phyloP scores from a whole-genome alignment of 1,140 invertebrate genomes.

The Drosophila baimaii region DNA sequence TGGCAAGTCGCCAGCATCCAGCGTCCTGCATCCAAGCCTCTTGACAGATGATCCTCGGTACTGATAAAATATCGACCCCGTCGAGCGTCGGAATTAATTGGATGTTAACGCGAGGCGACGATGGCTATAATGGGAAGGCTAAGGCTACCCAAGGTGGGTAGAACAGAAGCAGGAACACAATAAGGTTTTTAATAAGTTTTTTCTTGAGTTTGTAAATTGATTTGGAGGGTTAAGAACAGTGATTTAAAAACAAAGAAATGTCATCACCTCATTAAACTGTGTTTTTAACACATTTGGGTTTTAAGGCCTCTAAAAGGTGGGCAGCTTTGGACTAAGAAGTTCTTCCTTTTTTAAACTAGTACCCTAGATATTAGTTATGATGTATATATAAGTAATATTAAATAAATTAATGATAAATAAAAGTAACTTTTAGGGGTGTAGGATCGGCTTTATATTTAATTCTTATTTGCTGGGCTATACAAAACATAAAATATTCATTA shows the following conservation, averaged over 20 bases:
- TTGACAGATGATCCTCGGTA: constrained; percentile 36
- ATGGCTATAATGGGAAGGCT: constrained; percentile 22
- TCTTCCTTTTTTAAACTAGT: too few species aligned
- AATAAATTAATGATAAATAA: too few species aligned
- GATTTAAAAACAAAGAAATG: neutral
- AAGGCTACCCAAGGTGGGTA: constrained; percentile 22
- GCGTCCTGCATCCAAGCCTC: constrained; percentile 3
- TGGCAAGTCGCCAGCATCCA: constrained; percentile 24
- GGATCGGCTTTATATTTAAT: too few species aligned
- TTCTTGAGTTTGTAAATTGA: neutral
- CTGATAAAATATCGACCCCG: constrained; percentile 39
- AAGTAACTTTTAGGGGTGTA: too few species aligned
- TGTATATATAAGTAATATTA: too few species aligned
- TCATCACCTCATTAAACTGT: neutral
- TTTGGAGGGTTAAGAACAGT: neutral
- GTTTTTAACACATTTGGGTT: neutral
- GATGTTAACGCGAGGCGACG: constrained; percentile 44
- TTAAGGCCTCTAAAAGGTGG: too few species aligned
- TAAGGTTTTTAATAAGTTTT: neutral
- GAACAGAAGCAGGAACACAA: constrained; percentile 30
- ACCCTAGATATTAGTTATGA: too few species aligned
- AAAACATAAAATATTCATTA: too few species aligned
- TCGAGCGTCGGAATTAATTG: constrained; percentile 57
- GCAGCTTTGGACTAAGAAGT: too few species aligned
- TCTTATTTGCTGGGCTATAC: too few species aligned